Conservation (phyloP, 1,140 invertebrate species). For the Drosophila eugracilis region DNA sequence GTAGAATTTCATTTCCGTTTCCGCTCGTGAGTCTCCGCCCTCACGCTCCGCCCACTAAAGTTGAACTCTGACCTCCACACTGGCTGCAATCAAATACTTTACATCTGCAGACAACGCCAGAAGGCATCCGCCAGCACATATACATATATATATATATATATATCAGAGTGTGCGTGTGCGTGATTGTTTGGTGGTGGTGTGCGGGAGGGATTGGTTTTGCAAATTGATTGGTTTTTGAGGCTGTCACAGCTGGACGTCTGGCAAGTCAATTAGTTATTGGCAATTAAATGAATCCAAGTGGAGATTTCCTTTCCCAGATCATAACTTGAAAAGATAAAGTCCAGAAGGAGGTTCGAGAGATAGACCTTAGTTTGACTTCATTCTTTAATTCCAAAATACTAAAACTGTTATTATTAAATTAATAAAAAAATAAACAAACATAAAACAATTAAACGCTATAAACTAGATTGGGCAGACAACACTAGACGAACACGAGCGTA, state of each 20-base stretch:
- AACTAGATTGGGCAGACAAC: constrained; percentile 13
- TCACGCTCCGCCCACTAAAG: constrained; percentile 3
- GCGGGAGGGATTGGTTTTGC: constrained; percentile 28
- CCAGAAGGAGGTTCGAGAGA: too few relatives aligned
- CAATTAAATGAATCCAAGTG: constrained; percentile 43
- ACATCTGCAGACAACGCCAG: constrained; percentile 24
- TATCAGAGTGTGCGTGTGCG: not conserved
- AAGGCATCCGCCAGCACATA: constrained; percentile 15
- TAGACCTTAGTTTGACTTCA: constrained; percentile 19
- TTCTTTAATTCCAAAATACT: constrained; percentile 28
- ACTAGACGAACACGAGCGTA: constrained; percentile 4
- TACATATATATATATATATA: not conserved
- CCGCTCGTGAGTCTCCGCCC: constrained; percentile 14
- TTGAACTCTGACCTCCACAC: constrained; percentile 11
- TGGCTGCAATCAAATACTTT: constrained; percentile 24
- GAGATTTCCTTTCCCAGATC: too few relatives aligned
- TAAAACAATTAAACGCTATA: constrained; percentile 34
- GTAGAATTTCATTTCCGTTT: constrained; percentile 17
- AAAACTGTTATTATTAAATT: constrained; percentile 7
- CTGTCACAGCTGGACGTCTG: constrained; percentile 49
- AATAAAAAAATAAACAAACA: constrained; percentile 43
- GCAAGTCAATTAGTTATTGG: constrained; percentile 53
- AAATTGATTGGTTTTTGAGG: constrained; percentile 56
- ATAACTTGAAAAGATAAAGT: not conserved
- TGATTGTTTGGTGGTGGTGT: not conserved